phyloP scores from a whole-genome alignment of 1,140 invertebrate genomes.

The roundworm (Caenorhabditis elegans) region DNA sequence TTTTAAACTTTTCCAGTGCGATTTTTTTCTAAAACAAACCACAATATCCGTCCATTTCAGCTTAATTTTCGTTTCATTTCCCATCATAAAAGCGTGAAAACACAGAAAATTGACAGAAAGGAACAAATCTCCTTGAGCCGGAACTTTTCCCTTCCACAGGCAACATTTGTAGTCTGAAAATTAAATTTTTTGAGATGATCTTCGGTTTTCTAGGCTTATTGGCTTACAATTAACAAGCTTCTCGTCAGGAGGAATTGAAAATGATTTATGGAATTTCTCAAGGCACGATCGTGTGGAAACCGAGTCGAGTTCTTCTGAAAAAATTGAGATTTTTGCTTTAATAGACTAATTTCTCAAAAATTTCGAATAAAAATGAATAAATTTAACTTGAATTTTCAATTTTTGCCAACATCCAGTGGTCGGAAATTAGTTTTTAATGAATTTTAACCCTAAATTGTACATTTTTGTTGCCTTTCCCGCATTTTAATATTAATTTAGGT shows the following conservation, averaged over 20 bases:
- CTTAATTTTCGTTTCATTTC: conserved; percentile 82
- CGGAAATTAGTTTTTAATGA: too few relatives aligned
- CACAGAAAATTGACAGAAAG: conserved; percentile 91
- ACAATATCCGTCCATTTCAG: conserved; percentile 75
- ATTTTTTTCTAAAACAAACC: too few relatives aligned
- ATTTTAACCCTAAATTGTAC: too few relatives aligned
- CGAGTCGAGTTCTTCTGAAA: conserved; percentile 53
- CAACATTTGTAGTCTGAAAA: conserved; percentile 73
- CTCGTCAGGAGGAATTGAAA: conserved; percentile 87
- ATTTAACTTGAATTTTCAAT: too few relatives aligned
- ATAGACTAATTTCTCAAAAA: too few relatives aligned
- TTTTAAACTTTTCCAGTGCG: too few relatives aligned
- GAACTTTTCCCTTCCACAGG: conserved; percentile 87
- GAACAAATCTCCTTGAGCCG: conserved; percentile 91
- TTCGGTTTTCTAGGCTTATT: not conserved
- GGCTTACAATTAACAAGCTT: conserved; percentile 91
- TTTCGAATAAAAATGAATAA: too few relatives aligned
- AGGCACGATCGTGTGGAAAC: conserved; percentile 77
- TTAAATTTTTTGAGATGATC: not conserved
- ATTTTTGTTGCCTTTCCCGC: too few relatives aligned
- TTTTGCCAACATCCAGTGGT: too few relatives aligned
- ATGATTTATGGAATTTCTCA: conserved; percentile 83
- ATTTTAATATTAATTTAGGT: too few relatives aligned
- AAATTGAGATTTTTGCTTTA: too few relatives aligned
- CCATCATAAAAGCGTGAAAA: conserved; percentile 91